Conservation (phyloP, 2,113 vertebrate species). For the Hippocampus comes region DNA sequence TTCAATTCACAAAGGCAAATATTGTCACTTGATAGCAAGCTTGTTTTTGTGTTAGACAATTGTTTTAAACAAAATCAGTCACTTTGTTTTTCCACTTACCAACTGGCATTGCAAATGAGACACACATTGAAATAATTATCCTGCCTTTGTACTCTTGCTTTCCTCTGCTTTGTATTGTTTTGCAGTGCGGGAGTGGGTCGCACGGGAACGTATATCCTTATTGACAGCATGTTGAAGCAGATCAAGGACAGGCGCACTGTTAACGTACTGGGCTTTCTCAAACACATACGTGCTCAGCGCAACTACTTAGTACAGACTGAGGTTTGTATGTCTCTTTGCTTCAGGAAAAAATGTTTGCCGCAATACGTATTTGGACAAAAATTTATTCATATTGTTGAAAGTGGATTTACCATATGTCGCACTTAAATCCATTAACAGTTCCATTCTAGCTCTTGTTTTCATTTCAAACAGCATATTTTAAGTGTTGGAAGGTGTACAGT, state of each 20-base stretch:
- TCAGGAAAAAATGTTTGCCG: neutral
- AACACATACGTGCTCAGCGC: conserved; percentile 94
- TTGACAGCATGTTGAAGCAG: conserved; percentile 96
- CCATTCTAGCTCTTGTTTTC: neutral
- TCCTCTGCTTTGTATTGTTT: conserved; percentile 28
- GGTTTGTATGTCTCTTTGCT: conserved; percentile 63
- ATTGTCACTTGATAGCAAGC: too few species aligned
- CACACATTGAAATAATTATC: conserved; percentile 14
- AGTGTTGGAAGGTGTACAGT: neutral
- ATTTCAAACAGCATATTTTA: neutral
- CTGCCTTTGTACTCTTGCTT: conserved; percentile 24
- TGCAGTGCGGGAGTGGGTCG: conserved; percentile 90
- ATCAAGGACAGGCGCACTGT: conserved; percentile 96
- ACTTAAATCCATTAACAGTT: neutral
- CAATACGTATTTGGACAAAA: neutral
- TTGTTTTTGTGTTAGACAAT: too few species aligned
- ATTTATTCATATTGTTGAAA: neutral
- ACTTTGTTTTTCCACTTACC: neutral
- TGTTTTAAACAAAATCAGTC: neutral
- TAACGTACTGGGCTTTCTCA: conserved; percentile 90
- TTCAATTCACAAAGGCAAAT: neutral
- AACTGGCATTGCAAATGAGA: neutral
- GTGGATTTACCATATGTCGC: neutral
- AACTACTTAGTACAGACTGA: conserved; percentile 99
- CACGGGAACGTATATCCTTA: conserved; percentile 96